Base-by-base conservation (phyloP, 2,797 vertebrate genomes). In the Amazonetta brasiliensis region DNA sequence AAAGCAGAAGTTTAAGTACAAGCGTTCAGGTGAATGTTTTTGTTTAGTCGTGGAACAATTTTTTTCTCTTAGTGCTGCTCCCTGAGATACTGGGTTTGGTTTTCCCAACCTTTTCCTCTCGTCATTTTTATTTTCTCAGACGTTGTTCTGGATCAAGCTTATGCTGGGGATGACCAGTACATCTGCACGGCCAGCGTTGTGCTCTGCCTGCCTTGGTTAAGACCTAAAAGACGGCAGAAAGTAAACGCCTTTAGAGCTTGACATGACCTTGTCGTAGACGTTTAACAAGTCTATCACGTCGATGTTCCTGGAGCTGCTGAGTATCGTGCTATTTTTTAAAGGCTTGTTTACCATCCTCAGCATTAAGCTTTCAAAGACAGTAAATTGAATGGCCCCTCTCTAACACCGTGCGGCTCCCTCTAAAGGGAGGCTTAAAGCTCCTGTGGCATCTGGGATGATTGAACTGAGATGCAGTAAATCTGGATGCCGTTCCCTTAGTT, bases 141-240 rank as follows among this genome's bases (percentile, higher is more conserved):
- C 28, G 21, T 44, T 31, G 41, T 69, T 90, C 16, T 6, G 37
- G 56, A 14, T 81, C 52, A 55, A 35, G 46, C 26, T 59, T 52
- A 4, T 43, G 43, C 30, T 62, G 48, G 25, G 22, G 12, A 55
- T 22, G 48, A 20, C 39, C 9, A 33, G 28, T 58, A 18, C 8
- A 50, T 2, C 39, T 63, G 28, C 0, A 0, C 6, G 25, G 22
- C 33, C 54, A 60, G 0, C 22, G 3, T 23, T 22, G 2, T 71
- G 58, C 25, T 52, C 11, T 31, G 30, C 63, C 80, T 60, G 15
- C 33, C 77, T 68, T 54, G 48, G 25, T 44, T 56, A 37, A 43
- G 17, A 33, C 54, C 25, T 22, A 12, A 85, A 94, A 69, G 11
- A n/a, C 7, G 37, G 33, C 41, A 41, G 12, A 39, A 92, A 69